These are phyloP conservation scores for Synergus japonicus DNA, from an alignment of 2,888 invertebrate genomes.

Conservation along the genomic window DNA sequence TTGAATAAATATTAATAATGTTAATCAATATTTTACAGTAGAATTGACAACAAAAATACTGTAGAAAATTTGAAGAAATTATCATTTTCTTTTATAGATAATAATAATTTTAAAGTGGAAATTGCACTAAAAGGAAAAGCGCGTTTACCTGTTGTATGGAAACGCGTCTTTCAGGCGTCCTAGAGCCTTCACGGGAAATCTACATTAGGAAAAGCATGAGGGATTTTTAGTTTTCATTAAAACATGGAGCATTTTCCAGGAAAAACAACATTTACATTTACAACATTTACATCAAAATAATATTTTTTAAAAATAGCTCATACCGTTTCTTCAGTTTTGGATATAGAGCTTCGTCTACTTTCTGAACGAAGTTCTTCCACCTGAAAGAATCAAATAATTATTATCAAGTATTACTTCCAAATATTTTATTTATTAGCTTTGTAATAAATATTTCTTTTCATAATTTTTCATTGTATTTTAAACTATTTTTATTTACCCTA, in stretches of 20 bases:
- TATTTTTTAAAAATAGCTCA: not conserved
- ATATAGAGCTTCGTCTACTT: slow-evolving; percentile 73
- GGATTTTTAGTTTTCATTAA: slow-evolving; percentile 40
- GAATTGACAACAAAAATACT: too few relatives aligned
- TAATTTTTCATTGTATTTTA: not conserved
- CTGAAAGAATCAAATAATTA: slow-evolving; percentile 53
- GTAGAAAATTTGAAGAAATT: too few relatives aligned
- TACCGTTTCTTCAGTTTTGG: slow-evolving; percentile 65
- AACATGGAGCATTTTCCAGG: not conserved
- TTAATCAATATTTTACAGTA: not conserved
- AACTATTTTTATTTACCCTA: slow-evolving; percentile 61
- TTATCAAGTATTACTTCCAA: not conserved
- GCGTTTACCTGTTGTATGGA: slow-evolving; percentile 70
- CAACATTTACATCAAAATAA: not conserved
- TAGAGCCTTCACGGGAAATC: slow-evolving; percentile 66
- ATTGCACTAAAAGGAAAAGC: slow-evolving; percentile 30
- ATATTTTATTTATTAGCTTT: not conserved
- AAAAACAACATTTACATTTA: not conserved
- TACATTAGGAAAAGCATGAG: slow-evolving; percentile 55
- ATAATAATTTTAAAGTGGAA: not conserved
- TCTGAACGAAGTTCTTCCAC: slow-evolving; percentile 73
- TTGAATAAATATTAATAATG: not conserved
- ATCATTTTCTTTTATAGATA: not conserved
- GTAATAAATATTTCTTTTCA: not conserved
- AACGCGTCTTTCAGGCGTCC: slow-evolving; percentile 67